Evolutionary conservation across 2,888 invertebrate genomes (phyloP).

Genomic region (Drosophila helvetica): DNA sequence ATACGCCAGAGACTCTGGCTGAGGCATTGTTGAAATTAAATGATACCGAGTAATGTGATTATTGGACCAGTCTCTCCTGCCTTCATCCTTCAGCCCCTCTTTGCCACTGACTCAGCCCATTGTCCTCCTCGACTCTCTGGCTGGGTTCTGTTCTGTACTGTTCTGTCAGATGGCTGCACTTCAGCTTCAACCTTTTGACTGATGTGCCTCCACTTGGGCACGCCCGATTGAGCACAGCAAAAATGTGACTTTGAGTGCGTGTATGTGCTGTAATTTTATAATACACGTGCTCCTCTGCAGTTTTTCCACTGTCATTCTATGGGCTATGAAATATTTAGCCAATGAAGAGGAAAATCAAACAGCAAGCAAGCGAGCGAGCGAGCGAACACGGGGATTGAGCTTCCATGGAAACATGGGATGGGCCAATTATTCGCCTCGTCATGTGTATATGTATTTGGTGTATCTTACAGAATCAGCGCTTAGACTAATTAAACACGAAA

Average conservation of each 20-base stretch:
- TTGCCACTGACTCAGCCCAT: conserved; percentile 36
- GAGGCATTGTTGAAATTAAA: conserved; percentile 71
- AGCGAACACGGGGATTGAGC: conserved; percentile 24
- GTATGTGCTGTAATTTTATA: conserved; percentile 23
- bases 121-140: conserved; percentile 21
- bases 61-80: conserved; percentile 33
- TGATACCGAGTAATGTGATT: conserved; percentile 77
- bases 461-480: conserved; percentile 67
- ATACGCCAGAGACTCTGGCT: conserved; percentile 44
- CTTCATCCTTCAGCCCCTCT: conserved; percentile 9
- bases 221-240: conserved; percentile 70
- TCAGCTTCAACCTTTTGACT: conserved; percentile 73
- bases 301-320: conserved; percentile 42
- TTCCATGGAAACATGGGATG: conserved; percentile 23
- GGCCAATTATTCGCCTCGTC: conserved; percentile 72
- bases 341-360: conserved; percentile 77
- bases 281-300: conserved; percentile 40
- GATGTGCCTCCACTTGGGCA: conserved; percentile 67
- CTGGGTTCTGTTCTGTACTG: not conserved
- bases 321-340: conserved; percentile 56
- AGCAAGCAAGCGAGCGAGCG: conserved; percentile 8
- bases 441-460: conserved; percentile 54
- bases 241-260: conserved; percentile 40
- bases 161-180: conserved; percentile 69
- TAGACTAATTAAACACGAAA: conserved; percentile 70